Conservation (phyloP, 1,140 invertebrate genomes). For the Cepaea nemoralis region DNA sequence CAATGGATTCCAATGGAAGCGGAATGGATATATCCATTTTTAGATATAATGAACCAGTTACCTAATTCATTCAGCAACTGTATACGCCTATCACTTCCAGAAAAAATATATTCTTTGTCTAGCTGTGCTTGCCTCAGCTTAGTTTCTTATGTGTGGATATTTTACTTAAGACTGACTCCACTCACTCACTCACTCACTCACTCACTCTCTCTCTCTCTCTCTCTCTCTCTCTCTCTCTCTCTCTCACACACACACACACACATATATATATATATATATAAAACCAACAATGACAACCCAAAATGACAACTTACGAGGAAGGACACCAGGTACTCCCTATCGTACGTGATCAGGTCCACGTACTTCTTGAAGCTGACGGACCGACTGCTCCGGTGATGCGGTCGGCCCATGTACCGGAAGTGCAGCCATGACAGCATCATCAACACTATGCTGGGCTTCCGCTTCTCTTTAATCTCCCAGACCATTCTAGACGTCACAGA, state of each 20-base stretch:
- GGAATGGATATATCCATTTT: too few species aligned
- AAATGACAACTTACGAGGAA: conserved; percentile 53
- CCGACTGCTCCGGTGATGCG: conserved; percentile 48
- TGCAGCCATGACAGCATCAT: conserved; percentile 60
- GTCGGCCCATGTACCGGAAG: conserved; percentile 26
- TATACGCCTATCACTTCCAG: too few species aligned
- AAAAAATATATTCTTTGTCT: too few species aligned
- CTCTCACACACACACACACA: background rate
- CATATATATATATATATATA: too few species aligned
- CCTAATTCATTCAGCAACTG: too few species aligned
- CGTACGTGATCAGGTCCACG: conserved; percentile 63
- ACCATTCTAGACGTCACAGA: conserved; percentile 31
- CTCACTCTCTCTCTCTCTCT: background rate
- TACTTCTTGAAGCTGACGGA: conserved; percentile 66
- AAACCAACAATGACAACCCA: too few species aligned
- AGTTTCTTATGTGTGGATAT: too few species aligned
- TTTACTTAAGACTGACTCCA: too few species aligned
- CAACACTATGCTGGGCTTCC: conserved; percentile 43
- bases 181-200: too few species aligned
- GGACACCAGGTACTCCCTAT: conserved; percentile 52
- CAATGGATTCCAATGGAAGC: too few species aligned
- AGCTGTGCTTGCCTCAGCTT: too few species aligned
- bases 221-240: background rate
- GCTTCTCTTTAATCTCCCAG: conserved; percentile 36
- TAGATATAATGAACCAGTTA: too few species aligned